Percentiles rank a stretch among this genome's conserved stretches.
Evolutionary conservation across 2,797 vertebrate species (phyloP).

Genomic region (Propithecus perrieri): DNA sequence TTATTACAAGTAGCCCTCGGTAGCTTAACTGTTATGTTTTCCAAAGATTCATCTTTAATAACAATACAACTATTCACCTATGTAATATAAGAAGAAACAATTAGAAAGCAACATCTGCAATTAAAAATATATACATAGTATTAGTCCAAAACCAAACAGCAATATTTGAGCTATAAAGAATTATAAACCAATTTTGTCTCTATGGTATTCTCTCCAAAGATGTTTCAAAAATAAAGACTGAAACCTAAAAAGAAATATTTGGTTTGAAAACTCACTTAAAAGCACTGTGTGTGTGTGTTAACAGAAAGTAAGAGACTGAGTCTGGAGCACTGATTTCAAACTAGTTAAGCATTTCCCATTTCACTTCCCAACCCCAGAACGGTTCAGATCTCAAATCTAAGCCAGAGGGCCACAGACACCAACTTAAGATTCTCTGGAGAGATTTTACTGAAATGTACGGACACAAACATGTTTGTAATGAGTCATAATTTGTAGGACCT

Average conservation of each 20-base stretch:
- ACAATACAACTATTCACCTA: neutral
- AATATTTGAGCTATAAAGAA: neutral
- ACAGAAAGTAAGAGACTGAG: neutral
- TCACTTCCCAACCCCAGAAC: neutral
- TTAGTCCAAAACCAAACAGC: neutral
- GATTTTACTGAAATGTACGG: conserved; percentile 14
- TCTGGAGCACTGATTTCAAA: neutral
- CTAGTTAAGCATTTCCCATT: neutral
- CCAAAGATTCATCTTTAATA: neutral
- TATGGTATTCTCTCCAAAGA: neutral
- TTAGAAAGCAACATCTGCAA: neutral
- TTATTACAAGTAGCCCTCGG: neutral
- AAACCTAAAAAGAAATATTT: conserved; percentile 11
- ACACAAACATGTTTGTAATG: conserved; percentile 32
- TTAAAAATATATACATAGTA: neutral
- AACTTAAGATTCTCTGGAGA: neutral
- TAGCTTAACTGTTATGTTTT: neutral
- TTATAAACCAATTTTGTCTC: neutral
- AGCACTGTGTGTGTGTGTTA: neutral
- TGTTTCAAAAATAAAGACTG: conserved; percentile 33
- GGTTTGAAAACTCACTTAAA: conserved; percentile 24
- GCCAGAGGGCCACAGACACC: neutral
- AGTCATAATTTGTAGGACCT: conserved; percentile 49
- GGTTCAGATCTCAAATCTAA: neutral
- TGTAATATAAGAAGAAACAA: neutral